Conservation (phyloP, 2,113 vertebrate genomes). For the Alethe diademata region DNA sequence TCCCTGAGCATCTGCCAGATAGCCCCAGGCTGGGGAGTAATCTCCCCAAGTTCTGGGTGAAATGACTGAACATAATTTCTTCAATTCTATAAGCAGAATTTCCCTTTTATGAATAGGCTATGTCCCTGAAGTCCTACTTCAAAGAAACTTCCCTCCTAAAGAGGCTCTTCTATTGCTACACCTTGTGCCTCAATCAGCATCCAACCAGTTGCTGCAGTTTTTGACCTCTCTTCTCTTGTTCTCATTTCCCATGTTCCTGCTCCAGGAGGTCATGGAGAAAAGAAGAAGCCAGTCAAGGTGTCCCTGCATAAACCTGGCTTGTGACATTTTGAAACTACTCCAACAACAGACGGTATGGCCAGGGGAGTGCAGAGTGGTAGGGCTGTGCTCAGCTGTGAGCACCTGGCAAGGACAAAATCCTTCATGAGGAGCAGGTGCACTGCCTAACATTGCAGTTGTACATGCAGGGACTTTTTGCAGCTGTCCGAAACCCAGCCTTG, state of each 20-base stretch:
- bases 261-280: background rate
- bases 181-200: background rate
- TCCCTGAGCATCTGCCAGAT: background rate
- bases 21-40: background rate
- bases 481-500: background rate
- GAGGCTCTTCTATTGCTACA: background rate
- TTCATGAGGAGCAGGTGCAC: background rate
- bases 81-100: background rate
- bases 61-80: background rate
- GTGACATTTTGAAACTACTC: background rate
- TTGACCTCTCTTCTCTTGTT: background rate
- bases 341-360: background rate
- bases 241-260: background rate
- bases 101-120: background rate
- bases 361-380: background rate
- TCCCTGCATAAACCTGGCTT: background rate
- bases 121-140: background rate
- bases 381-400: background rate
- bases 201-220: background rate
- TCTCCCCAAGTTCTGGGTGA: fast-evolving
- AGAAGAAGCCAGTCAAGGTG: background rate
- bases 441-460: fast-evolving
- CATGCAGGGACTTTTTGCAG: background rate
- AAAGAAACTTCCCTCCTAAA: background rate
- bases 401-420: background rate